Base-by-base conservation (phyloP, 2,113 vertebrate genomes). In the Nothocercus julius region DNA sequence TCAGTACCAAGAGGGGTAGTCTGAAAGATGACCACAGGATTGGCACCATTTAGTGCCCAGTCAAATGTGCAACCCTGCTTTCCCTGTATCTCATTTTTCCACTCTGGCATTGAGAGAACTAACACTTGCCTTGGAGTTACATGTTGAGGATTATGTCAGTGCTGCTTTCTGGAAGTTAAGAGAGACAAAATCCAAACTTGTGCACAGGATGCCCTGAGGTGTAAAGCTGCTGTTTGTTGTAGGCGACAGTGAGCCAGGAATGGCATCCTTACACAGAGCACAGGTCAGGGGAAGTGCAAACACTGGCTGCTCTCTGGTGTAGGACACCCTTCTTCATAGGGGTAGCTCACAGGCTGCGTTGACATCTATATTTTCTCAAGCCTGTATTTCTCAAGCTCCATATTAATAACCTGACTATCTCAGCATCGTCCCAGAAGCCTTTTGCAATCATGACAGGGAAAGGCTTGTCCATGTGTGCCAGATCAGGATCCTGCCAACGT, bases 321-420 rank as follows among this genome's bases (percentile, higher is more conserved):
- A 20, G 30, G 20, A 30, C 5, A 5, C 7, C 4, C 4, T 32
- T 89, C 4, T 0, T 6, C 63, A n/a, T 38, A 15, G 0, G 2
- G 75, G 9, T 32, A 54, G 19, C 72, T 49, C 2, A 3, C 56
- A 38, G 42, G 22, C 32, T 80, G 10, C 20, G 25, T 38, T 81
- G 53, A 20, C 42, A 85, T 30, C 51, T 17, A 4, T 9, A 36
- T 5, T 53, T 18, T 36, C 76, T 78, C 53, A 81, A 61, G 30
- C 27, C 53, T 82, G 42, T 44, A 49, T 49, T 49, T 49, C 49
- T 49, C 21, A 49, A 49, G 22, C 27, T 84, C 85, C 82, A 38
- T 44, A 42, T 62, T 62, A 77, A 38, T 70, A 79, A 49, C 70
- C 4, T 51, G 34, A 56, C 45, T 64, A 47, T 58, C 15, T 27